A percentile compares a stretch with the other conserved stretches of the same genome.
phyloP scores from a whole-genome alignment of 2,113 vertebrate genomes.

The Neogobius melanostomus region DNA sequence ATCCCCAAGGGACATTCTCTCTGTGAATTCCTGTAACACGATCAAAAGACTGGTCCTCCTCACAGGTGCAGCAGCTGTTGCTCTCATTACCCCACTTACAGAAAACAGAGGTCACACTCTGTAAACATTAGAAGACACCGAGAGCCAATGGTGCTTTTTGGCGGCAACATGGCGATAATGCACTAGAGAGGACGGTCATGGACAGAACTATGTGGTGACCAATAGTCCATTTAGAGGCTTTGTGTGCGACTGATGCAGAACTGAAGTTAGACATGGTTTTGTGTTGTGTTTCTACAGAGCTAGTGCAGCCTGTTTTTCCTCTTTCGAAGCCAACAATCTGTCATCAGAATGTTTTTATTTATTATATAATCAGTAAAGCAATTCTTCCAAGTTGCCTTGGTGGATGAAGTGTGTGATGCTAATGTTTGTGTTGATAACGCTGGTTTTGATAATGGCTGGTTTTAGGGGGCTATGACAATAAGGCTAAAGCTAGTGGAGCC shows the following conservation, averaged over 20 bases:
- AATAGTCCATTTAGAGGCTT: constrained; percentile 5
- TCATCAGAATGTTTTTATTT: not conserved
- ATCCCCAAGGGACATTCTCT: too few species aligned
- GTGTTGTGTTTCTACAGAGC: not conserved
- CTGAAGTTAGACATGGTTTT: not conserved
- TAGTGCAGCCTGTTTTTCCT: not conserved
- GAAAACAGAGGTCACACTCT: too few species aligned
- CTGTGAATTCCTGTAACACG: too few species aligned
- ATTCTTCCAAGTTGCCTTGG: not conserved
- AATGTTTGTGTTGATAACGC: constrained; percentile 17
- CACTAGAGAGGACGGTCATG: not conserved
- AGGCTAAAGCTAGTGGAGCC: constrained; percentile 29
- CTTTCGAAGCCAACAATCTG: not conserved
- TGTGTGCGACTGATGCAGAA: not conserved
- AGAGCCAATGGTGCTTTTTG: not conserved
- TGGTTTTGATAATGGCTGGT: constrained; percentile 15
- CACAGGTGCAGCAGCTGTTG: too few species aligned
- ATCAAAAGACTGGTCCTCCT: too few species aligned
- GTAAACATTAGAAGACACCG: constrained; percentile 8
- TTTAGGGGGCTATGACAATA: constrained; percentile 21
- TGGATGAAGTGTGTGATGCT: not conserved
- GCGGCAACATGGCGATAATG: not conserved
- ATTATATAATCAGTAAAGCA: not conserved
- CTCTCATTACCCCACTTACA: too few species aligned
- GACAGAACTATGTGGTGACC: not conserved